Evolutionary conservation across 1,140 invertebrate species (phyloP), one percentile per base, ranked within the genome.

Genomic region (Drosophila tani): DNA sequence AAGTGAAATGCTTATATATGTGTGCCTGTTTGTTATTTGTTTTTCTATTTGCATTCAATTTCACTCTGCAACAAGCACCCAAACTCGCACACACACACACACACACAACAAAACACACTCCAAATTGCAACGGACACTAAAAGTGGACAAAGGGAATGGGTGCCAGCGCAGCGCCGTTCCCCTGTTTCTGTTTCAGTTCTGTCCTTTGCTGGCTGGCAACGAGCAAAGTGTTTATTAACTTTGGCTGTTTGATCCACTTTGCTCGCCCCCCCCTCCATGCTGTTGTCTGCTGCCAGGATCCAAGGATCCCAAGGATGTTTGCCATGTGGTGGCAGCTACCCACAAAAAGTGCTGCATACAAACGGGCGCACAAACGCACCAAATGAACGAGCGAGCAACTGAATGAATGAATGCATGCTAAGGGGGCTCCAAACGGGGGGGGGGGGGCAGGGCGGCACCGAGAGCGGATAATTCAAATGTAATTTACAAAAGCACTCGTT

Each of bases 211-310:
- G 38, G 49, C 40, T 70, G 45, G 53, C 58, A 68, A 73, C 53
- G 64, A 65, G 66, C 78, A 81, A 84, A 87, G 85, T 90, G 81
- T 88, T 87, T 87, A 90, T 90, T 88, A 87, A 88, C 84, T 87
- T 88, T 87, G 84, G 85, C 84, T 90, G 85, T 87, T 87, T 87
- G 84, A 87, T 87, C 84, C 84, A 87, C 84, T 87, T 87, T 87
- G 63, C 79, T 63, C 82, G 66, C 15, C 41, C 6, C n/a, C 64
- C 14, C 35, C 66, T 51, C 56, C 24, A 19, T 50, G 38, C 58
- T 57, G 49, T 62, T 75, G 65, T 53, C 65, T 56, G 68, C 32
- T 77, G 53, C 35, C 53, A 56, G 53, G 53, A 56, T 40, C 53
- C 53, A 40, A 21, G 35, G 53, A 56, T 56, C 53, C 70, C 75